Conservation (phyloP, 2,113 vertebrate genomes). For the Stigmatopora argus region DNA sequence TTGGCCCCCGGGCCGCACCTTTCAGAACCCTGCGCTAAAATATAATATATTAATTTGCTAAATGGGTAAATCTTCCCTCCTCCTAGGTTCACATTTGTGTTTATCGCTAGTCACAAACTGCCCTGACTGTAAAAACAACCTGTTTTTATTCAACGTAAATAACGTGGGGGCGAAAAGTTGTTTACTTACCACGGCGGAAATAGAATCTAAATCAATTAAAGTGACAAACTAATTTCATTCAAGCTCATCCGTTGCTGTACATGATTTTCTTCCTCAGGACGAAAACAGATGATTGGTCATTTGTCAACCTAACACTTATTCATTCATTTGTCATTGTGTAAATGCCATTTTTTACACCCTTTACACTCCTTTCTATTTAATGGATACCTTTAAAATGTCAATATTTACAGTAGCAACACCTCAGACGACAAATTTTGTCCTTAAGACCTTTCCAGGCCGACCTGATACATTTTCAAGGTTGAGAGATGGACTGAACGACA, state of each 20-base stretch:
- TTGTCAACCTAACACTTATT: not conserved
- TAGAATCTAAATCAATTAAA: not conserved
- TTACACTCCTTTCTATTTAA: not conserved
- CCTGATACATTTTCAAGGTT: constrained; percentile 60
- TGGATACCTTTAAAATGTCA: not conserved
- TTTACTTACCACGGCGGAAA: not conserved
- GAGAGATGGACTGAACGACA: constrained; percentile 43
- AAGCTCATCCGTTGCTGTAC: no score
- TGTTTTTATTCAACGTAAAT: not conserved
- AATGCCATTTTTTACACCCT: not conserved
- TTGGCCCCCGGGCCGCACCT: no score
- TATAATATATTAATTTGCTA: no score
- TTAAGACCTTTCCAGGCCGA: constrained; percentile 28
- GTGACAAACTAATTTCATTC: not conserved
- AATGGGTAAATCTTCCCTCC: no score
- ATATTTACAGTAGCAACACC: not conserved
- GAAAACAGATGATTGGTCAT: not conserved
- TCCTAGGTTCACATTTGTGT: no score
- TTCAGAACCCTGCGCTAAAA: no score
- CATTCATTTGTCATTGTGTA: no score
- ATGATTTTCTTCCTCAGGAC: not conserved
- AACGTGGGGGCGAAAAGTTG: not conserved
- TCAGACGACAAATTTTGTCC: constrained; percentile 43
- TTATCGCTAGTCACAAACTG: no score
- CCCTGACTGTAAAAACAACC: not conserved